Conservation (phyloP, 2,797 vertebrate genomes). For the Linurgus olivaceus region DNA sequence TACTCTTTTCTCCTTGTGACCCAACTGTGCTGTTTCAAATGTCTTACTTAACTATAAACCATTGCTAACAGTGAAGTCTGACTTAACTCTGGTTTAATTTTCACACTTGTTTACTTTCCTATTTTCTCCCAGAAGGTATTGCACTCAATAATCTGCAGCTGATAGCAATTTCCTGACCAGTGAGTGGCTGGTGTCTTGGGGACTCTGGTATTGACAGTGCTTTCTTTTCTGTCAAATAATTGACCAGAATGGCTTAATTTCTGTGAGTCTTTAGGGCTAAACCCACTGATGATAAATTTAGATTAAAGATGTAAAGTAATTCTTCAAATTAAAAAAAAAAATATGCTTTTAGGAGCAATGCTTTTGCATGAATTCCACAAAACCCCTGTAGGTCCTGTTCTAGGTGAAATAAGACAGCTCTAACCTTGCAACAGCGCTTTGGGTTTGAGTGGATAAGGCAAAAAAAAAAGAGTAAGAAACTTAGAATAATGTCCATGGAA, state of each 20-base stretch:
- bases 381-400: not conserved
- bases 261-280: not conserved
- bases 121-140: slow-evolving; percentile 20
- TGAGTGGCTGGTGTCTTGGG: slow-evolving; percentile 18
- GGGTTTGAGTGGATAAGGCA: not conserved
- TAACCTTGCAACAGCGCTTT: not conserved
- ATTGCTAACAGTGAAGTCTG: not conserved
- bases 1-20: not conserved
- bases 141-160: slow-evolving; percentile 39
- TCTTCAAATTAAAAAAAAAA: not conserved
- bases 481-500: not conserved
- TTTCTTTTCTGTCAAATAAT: not conserved
- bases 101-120: slow-evolving; percentile 25
- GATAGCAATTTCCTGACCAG: slow-evolving; percentile 57
- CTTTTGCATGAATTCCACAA: not conserved
- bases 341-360: not conserved
- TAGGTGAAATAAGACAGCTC: not conserved
- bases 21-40: not conserved
- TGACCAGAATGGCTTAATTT: not conserved
- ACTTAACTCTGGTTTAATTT: slow-evolving; percentile 16
- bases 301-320: not conserved
- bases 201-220: not conserved
- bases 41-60: not conserved
- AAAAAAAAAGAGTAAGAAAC: not conserved
- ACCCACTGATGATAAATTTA: not conserved